Evolutionary conservation across 2,113 vertebrate genomes (phyloP), one percentile per base, ranked within the genome.

Genomic region (Microcebus tavaratra): DNA sequence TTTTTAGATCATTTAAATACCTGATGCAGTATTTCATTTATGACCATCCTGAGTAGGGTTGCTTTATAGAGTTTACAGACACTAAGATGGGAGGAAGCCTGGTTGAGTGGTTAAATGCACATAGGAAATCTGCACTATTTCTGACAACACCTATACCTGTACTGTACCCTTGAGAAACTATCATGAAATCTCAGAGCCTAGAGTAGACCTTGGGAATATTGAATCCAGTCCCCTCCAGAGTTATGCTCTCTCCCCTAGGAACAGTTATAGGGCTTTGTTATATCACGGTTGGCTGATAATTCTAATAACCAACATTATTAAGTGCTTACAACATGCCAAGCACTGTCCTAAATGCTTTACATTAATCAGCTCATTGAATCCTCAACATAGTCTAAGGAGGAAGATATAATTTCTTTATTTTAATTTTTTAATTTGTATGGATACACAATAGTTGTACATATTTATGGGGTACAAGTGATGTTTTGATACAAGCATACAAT

Each of bases 1-100:
- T 97, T 97, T 96, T 97, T 93, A 98, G 90, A 96, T 93, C 82
- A 97, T 97, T 98, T 97, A 97, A 98, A 80, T 61, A 88, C 95
- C n/a, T 87, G 76, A 2, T 90, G 79, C 50, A 93, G 10, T 97
- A 61, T 95, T 80, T 89, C 12, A 7, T 85, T 97, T 75, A 94
- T 85, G 94, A n/a, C 67, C 79, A 86, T 68, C 39, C 88, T 91
- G 65, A 97, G 18, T 67, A 42, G 34, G 61, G 92, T 88, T 95
- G 73, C 63, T 95, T 91, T 92, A 63, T 59, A 53, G 31, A 90
- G 59, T 75, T 63, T 95, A 45, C 59, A 88, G 63, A 78, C 78
- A 67, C 20, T 6, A 88, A 90, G 29, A 90, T 79, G 48, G 73
- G 18, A 96, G 82, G 87, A 97, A 92, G 76, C 6, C n/a, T 92